Percentiles rank a stretch among this genome's conserved stretches.
phyloP scores from a whole-genome alignment of 2,888 invertebrate genomes.

The Mechanitis mazaeus region DNA sequence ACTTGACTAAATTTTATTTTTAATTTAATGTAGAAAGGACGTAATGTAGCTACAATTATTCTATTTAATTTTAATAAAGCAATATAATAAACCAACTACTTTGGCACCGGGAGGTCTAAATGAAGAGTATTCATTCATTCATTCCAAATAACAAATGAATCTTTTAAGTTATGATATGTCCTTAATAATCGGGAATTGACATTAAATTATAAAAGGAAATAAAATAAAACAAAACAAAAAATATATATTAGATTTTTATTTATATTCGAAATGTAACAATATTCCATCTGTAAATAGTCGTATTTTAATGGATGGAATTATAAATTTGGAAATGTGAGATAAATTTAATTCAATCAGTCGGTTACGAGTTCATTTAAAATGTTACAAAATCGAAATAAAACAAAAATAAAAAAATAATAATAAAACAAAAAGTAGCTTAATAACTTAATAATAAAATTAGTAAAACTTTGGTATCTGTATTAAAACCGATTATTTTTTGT shows the following conservation, averaged over 20 bases:
- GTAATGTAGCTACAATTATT: constrained; percentile 54
- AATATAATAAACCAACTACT: constrained; percentile 25
- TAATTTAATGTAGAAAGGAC: constrained; percentile 57
- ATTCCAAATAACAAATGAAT: constrained; percentile 30
- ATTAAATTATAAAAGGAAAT: constrained; percentile 32
- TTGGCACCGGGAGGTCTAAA: constrained; percentile 32
- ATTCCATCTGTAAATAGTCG: constrained; percentile 62
- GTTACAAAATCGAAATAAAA: constrained; percentile 51
- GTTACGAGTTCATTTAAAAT: constrained; percentile 27
- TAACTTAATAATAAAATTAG: constrained; percentile 70
- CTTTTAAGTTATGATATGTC: constrained; percentile 56
- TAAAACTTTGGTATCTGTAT: constrained; percentile 76
- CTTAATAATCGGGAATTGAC: constrained; percentile 45
- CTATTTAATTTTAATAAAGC: constrained; percentile 33
- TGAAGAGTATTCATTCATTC: constrained; percentile 28
- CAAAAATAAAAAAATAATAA: constrained; percentile 41
- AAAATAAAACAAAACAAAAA: constrained; percentile 57
- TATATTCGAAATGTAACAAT: constrained; percentile 73
- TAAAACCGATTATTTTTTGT: constrained; percentile 73
- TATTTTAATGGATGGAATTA: constrained; percentile 71
- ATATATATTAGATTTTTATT: constrained; percentile 54
- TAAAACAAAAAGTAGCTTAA: constrained; percentile 60
- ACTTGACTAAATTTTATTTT: constrained; percentile 56
- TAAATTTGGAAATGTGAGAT: constrained; percentile 34
- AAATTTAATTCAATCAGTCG: constrained; percentile 33